Evolutionary conservation across 2,888 invertebrate species (phyloP).

Genomic region (Druceiella hillmani): DNA sequence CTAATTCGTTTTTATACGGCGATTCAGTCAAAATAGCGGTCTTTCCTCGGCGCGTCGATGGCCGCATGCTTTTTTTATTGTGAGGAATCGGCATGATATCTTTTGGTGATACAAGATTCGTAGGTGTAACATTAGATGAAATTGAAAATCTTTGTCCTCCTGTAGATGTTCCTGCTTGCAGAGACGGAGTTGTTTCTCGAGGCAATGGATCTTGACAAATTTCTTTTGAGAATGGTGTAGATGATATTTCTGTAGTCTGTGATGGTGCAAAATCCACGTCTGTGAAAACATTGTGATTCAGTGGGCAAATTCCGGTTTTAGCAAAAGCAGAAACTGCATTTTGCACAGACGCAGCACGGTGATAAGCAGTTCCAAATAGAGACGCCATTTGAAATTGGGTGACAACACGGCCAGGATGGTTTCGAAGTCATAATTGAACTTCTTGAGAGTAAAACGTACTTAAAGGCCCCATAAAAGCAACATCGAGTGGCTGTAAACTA

Average conservation of each 20-base stretch:
- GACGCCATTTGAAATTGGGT: constrained; percentile 24
- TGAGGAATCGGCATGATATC: too few relatives aligned
- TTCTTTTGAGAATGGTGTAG: too few relatives aligned
- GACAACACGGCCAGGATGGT: constrained; percentile 25
- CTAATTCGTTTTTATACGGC: too few relatives aligned
- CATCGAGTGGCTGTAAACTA: constrained; percentile 25
- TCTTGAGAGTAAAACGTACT: constrained; percentile 23
- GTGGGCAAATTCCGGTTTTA: constrained; percentile 24
- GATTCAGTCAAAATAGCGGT: too few relatives aligned
- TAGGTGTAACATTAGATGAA: too few relatives aligned
- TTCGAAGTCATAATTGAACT: constrained; percentile 21
- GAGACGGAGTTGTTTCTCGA: too few relatives aligned
- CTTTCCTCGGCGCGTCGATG: too few relatives aligned
- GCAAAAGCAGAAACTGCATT: constrained; percentile 27
- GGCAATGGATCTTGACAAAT: too few relatives aligned
- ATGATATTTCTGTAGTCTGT: constrained; percentile 16
- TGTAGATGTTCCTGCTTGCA: too few relatives aligned
- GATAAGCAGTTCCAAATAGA: constrained; percentile 25
- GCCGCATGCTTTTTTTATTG: too few relatives aligned
- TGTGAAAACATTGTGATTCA: constrained; percentile 14
- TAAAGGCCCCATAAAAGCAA: constrained; percentile 25
- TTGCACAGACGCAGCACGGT: constrained; percentile 22
- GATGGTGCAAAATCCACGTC: constrained; percentile 14
- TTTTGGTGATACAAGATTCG: too few relatives aligned
- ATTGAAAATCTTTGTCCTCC: too few relatives aligned